Evolutionary conservation across 2,888 invertebrate genomes (phyloP), one percentile per base, ranked within the genome.

Genomic region (Diaprepes abbreviatus): DNA sequence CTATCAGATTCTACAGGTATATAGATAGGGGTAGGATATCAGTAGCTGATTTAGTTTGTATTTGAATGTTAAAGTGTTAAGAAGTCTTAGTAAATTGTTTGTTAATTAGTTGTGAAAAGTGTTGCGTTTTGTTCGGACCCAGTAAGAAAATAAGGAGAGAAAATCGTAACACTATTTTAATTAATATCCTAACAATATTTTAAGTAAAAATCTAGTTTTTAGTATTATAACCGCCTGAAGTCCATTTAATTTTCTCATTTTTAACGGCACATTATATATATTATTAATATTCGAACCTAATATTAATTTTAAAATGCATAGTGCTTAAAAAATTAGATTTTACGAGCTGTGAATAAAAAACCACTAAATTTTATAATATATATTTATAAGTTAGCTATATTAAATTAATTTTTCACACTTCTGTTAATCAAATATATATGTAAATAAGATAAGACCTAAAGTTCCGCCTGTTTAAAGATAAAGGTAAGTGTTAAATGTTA

Each of bases 381-480:
- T 10, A 24, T 7, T 3, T 19, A 6, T 21, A 9, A 5, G 48
- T 28, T 48, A 7, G 28, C 48, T 12, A 24, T 55, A 55, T 55
- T 55, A 12, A 55, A 55, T 55, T 55, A 36, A 55, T 35, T 38
- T 55, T 38, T 55, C 28, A 38, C 55, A 55, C 55, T 55, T 55
- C 33, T 55, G 55, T 38, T 55, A 38, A 55, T 38, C 36, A 55
- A 55, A 55, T 55, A 21, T 38, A 21, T 19, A 55, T 55, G 55
- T 21, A 55, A 36, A 55, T 35, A 21, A 38, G 14, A 16, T 21
- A 55, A 55, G 14, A 14, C 14, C 12, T 7, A 55, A 38, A 55
- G 55, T 55, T 55, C 55, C 55, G 55, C 38, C 36, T 38, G 38
- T 55, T 48, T 12, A 38, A 36, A 55, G 7, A 55, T 38, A 36